A percentile compares a stretch with the other conserved stretches of the same genome.
phyloP scores from a whole-genome alignment of 2,888 invertebrate genomes.

The Lycia hirtaria region DNA sequence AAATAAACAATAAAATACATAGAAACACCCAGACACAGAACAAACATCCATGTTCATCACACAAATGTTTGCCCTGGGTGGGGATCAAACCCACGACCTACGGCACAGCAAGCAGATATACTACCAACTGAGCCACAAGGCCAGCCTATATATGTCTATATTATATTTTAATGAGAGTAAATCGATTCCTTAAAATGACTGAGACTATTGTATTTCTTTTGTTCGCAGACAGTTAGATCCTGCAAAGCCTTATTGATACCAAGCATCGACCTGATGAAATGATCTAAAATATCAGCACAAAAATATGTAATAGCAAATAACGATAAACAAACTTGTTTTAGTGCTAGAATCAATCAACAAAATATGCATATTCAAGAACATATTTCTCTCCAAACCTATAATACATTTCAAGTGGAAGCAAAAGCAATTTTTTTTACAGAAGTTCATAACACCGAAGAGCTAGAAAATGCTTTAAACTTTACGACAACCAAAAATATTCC shows the following conservation, averaged over 20 bases:
- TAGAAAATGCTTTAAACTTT: constrained; percentile 1
- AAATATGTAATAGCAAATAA: neutral
- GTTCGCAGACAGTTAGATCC: constrained; percentile 13
- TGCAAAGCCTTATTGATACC: neutral
- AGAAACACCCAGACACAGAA: too few relatives aligned
- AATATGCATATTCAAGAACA: constrained; percentile 5
- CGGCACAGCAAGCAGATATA: too few relatives aligned
- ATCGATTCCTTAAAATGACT: too few relatives aligned
- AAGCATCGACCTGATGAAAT: neutral
- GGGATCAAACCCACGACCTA: too few relatives aligned
- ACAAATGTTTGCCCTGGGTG: too few relatives aligned
- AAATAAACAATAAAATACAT: too few relatives aligned
- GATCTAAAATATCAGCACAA: neutral
- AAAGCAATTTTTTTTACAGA: neutral
- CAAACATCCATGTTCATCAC: too few relatives aligned
- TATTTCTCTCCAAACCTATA: neutral
- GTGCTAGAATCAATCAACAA: neutral
- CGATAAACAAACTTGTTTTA: neutral
- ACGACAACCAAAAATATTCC: constrained; percentile 7
- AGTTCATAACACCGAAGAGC: constrained; percentile 1
- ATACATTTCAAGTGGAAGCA: constrained; percentile 5
- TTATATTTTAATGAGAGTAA: too few relatives aligned
- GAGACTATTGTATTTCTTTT: constrained; percentile 9
- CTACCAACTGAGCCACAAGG: too few relatives aligned
- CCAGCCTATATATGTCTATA: too few relatives aligned